phyloP scores from a whole-genome alignment of 2,888 invertebrate species.

The Phengaris alcon region DNA sequence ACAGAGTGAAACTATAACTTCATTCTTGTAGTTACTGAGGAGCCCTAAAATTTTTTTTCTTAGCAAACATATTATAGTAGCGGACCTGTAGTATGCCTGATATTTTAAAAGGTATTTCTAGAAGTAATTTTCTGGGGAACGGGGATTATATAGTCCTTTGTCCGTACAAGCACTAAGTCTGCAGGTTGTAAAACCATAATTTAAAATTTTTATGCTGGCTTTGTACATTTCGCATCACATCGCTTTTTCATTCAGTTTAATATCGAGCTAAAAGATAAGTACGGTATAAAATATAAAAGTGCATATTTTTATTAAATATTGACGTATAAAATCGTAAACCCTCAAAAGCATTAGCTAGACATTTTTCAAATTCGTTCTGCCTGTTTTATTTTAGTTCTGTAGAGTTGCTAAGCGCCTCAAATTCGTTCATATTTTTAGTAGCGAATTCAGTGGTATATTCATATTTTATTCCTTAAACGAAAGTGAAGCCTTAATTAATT shows the following conservation, averaged over 20 bases:
- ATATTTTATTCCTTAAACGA: neutral
- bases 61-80: no score
- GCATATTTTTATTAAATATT: constrained; percentile 13
- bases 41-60: no score
- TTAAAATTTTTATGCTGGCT: neutral
- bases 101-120: no score
- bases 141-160: neutral
- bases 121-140: no score
- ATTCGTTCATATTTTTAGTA: constrained; percentile 14
- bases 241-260: constrained; percentile 12
- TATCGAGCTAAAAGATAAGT: constrained; percentile 6
- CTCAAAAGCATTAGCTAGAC: constrained; percentile 17
- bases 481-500: neutral
- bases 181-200: neutral
- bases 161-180: neutral
- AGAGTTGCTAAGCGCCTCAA: neutral
- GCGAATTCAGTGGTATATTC: neutral
- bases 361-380: constrained; percentile 1
- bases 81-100: no score
- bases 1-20: no score
- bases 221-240: constrained; percentile 7
- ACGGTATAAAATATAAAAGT: constrained; percentile 1
- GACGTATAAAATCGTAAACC: constrained; percentile 5
- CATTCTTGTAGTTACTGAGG: no score
- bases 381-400: constrained; percentile 3